These are phyloP conservation scores for Datnioides undecimradiatus DNA, from an alignment of 2,113 vertebrate species.

Conservation along the genomic window DNA sequence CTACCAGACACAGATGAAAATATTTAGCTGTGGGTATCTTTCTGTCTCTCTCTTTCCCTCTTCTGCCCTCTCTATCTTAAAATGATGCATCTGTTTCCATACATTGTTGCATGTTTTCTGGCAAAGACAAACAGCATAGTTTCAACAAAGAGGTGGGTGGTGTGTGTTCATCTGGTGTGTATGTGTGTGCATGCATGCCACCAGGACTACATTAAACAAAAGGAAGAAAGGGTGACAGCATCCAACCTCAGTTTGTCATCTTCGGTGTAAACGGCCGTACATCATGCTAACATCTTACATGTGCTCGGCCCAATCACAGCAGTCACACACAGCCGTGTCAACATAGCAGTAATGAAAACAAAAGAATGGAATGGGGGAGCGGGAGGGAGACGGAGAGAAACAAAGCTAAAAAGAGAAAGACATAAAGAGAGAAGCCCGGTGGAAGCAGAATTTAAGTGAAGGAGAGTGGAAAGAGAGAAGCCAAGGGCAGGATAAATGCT, in stretches of 20 bases:
- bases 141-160: constrained; percentile 77
- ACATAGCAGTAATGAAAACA: constrained; percentile 51
- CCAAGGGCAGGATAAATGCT: constrained; percentile 65
- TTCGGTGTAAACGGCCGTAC: constrained; percentile 79
- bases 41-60: constrained; percentile 29
- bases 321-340: constrained; percentile 52
- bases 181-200: constrained; percentile 39
- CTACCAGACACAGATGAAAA: constrained; percentile 80
- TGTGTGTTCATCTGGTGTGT: constrained; percentile 47
- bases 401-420: constrained; percentile 13
- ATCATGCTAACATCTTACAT: constrained; percentile 80
- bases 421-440: constrained; percentile 23
- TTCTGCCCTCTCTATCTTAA: constrained; percentile 23
- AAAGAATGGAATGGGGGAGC: constrained; percentile 40
- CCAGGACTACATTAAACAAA: constrained; percentile 73
- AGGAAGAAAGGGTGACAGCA: constrained; percentile 69
- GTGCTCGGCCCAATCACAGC: constrained; percentile 61
- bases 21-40: constrained; percentile 73
- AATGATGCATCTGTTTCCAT: constrained; percentile 85
- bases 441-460: constrained; percentile 35
- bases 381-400: constrained; percentile 25
- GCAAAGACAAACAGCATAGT: constrained; percentile 74
- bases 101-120: constrained; percentile 81
- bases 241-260: constrained; percentile 81
- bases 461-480: constrained; percentile 33